Evolutionary conservation across 2,797 vertebrate genomes (phyloP).

Genomic region (Hozukius guyotensis): DNA sequence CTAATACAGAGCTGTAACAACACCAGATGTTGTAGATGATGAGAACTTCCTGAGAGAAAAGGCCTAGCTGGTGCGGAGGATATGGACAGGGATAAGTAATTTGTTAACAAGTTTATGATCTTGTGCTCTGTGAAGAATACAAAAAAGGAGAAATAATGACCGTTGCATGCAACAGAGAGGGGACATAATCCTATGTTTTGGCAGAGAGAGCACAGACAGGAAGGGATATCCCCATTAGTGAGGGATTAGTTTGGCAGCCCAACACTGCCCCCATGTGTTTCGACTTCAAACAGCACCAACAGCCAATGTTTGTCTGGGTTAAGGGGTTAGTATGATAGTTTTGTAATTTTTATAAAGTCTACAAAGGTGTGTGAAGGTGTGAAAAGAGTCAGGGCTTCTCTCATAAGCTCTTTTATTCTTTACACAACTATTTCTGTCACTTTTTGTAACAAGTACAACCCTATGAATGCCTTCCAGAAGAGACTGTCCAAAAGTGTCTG

Average conservation of each 20-base stretch:
- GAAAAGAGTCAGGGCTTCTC: background rate
- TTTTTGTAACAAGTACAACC: background rate
- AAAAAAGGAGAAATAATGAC: slow-evolving; percentile 13
- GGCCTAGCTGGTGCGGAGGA: background rate
- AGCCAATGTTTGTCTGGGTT: background rate
- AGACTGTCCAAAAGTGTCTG: background rate
- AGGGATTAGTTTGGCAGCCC: slow-evolving; percentile 15
- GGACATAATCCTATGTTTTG: slow-evolving; percentile 44
- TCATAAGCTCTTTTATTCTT: background rate
- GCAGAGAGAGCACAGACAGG: slow-evolving; percentile 6
- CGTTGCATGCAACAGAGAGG: slow-evolving; percentile 11
- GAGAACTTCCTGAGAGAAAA: slow-evolving; percentile 22
- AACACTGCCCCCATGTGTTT: slow-evolving; percentile 79
- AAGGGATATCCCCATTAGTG: background rate
- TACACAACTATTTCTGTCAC: background rate
- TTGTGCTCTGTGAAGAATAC: slow-evolving; percentile 27
- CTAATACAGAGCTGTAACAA: slow-evolving; percentile 28
- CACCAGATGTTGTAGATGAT: slow-evolving; percentile 39
- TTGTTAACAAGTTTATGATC: slow-evolving; percentile 37
- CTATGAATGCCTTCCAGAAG: background rate
- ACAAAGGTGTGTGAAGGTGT: background rate
- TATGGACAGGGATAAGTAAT: slow-evolving; percentile 12
- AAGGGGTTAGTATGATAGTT: background rate
- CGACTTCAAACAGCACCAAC: background rate
- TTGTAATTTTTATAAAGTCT: background rate